Base-by-base conservation (phyloP, 92 coral and sea anemone species). In the Palythoa caribaeorum region DNA sequence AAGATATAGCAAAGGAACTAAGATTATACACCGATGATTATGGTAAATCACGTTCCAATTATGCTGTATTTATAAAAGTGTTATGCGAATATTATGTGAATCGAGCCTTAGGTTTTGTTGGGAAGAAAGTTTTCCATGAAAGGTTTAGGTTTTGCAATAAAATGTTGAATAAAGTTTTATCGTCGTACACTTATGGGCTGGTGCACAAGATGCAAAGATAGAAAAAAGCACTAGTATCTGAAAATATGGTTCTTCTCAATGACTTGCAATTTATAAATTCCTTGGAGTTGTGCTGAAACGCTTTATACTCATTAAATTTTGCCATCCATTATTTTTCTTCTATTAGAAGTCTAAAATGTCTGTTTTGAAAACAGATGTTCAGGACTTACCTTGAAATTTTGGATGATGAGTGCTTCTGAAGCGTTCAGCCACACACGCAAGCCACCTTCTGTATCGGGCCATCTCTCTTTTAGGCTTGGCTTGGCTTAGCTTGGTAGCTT, bases 391-490 rank as follows among this genome's bases (percentile, higher is more conserved):
- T 79, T 37, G 44, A 79, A 55, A 79, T 38, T 79, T 79, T 47
- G 84, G 84, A 28, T 79, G 71, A 79, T 79, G 84, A 48, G 84
- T 44, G 70, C 84, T 79, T 44, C 37, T 79, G 44, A 79, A 69
- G 84, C 84, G 84, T 69, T 79, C 84, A 63, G 70, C 70, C 71
- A 79, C 55, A 53, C 72, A 79, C 65, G 50, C 17, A 19, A 79
- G 70, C 73, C 84, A 79, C 17, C n/a, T 63, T 57, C 70, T 35
- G 55, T 79, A 79, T 53, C 47, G n/a, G 44, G 72, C 71, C 55
- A 79, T 57, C 70, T 79, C 84, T 79, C 71, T 55, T 54, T 79
- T 54, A 71, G 84, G 55, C 50, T n/a, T n/a, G n/a, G n/a, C n/a
- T n/a, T n/a, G n/a, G n/a, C n/a, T n/a, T n/a, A 79, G 84, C 70